phyloP scores from a whole-genome alignment of 2,888 invertebrate species.

The Phorcus lineatus region DNA sequence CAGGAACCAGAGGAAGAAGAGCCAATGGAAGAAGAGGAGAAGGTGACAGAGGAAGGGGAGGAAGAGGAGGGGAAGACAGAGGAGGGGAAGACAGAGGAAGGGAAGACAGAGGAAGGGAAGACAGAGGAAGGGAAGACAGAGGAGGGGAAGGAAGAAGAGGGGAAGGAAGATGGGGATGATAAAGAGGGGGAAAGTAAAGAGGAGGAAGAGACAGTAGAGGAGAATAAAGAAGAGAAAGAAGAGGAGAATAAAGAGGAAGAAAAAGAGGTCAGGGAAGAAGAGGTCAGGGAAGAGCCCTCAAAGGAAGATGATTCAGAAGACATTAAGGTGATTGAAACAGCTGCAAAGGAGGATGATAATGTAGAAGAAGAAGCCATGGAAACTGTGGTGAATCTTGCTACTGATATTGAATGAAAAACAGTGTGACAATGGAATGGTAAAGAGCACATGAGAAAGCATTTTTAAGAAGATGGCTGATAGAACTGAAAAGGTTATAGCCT shows the following conservation, averaged over 20 bases:
- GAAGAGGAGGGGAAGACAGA: not conserved
- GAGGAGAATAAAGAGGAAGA: not conserved
- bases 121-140: not conserved
- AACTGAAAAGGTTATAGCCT: too few species aligned
- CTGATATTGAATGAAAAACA: not conserved
- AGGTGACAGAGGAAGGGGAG: not conserved
- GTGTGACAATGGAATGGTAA: too few species aligned
- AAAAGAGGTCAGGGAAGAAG: not conserved
- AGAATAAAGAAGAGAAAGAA: not conserved
- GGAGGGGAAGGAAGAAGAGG: not conserved
- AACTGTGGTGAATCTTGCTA: not conserved
- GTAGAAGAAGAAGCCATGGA: conserved; percentile 15
- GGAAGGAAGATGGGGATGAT: not conserved
- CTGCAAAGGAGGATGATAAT: conserved; percentile 5
- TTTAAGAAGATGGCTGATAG: too few species aligned
- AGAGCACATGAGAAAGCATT: too few species aligned
- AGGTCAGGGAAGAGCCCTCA: too few species aligned
- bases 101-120: not conserved
- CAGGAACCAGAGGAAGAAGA: conserved; percentile 1
- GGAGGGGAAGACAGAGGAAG: not conserved
- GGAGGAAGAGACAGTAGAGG: not conserved
- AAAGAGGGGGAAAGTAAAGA: not conserved
- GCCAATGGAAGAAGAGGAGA: conserved; percentile 23
- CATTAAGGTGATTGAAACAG: too few species aligned
- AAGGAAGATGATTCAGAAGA: too few species aligned